Base-by-base conservation (phyloP, 2,797 vertebrate species). In the Hippoglossus hippoglossus region DNA sequence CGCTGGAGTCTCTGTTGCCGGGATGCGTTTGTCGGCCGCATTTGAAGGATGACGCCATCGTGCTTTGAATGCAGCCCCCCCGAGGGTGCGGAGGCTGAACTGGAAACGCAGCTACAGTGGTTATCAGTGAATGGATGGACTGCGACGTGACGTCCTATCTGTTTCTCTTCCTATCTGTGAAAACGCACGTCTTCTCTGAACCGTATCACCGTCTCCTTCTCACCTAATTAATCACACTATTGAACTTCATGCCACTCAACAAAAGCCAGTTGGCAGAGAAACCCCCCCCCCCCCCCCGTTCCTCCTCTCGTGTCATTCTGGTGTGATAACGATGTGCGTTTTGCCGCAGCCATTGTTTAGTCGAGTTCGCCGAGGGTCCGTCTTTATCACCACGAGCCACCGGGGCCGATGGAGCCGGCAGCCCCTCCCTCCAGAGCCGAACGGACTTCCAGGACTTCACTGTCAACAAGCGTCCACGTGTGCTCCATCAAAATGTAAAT, bases 201-300 rank as follows among this genome's bases (percentile, higher is more conserved):
- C 80, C 25, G 19, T 63, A 85, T 89, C 88, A 19, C 85, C 63
- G 79, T 73, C 69, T 80, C 60, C 72, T 82, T 82, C 79, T 84
- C 89, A 86, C 82, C 83, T 89, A 87, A 90, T 91, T 90, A 90
- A 89, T 92, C 87, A 89, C 54, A 10, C 69, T 68, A 86, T 86
- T 76, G 80, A 77, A 90, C 84, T 80, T 77, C 75, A 75, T 46
- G 88, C 65, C 80, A 75, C 71, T 84, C 78, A 81, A 73, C 64
- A 54, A 73, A 82, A 60, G 72, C 52, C 78, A 56, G 63, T 76
- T 64, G 74, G 80, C 75, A 73, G 59, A 0, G 50, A 22, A 58
- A 72, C 80, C 1, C 22, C 22, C 22, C 22, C 24, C 24, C 13
- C 13, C 34, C 6, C 6, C 19, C 21, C 11, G 3, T 3, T n/a